Evolutionary conservation across 2,797 vertebrate genomes (phyloP), one percentile per base, ranked within the genome.

Genomic region (Paedocypris micromegethes): DNA sequence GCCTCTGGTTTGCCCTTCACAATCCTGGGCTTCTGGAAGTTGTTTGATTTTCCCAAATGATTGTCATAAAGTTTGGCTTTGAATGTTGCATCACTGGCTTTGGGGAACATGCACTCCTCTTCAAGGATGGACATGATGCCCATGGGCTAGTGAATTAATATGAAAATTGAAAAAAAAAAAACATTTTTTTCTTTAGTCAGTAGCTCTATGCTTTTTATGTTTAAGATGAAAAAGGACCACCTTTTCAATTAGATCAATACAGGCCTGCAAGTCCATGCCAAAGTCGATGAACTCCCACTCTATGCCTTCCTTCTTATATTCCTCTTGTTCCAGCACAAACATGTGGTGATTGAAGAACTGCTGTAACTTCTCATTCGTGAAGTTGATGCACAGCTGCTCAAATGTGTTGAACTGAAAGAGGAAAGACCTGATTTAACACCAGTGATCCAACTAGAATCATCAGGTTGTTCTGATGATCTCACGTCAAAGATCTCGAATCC

Each of bases 21-120:
- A 46, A 79, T 7, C 42, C 85, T 83, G 8, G 83, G 83, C 51
- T 85, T 93, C 76, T 89, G 89, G n/a, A 93, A 93, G 75, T n/a
- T n/a, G 91, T 90, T 64, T 79, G 79, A 0, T 89, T 90, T 75
- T 93, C 91, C 91, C 80, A 91, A 64, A 67, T 91, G 89, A 91
- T 23, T 23, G 23, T 23, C 23, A 23, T 23, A 23, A 23, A 23
- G 83, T 59, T 92, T 92, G 9, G 90, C 85, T 80, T 92, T 93
- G 74, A 93, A 93, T 40, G 91, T 92, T 75, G 66, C n/a, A 40
- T 92, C 90, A 0, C 77, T 53, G 68, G 89, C 89, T 9, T 92
- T 92, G 75, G 90, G 92, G 86, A 93, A 94, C 92, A 93, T 94
- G 76, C 91, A 94, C 85, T 94, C 93, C 85, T 95, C 93, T 84